Percentiles rank a stretch among this genome's conserved stretches.
Conservation (phyloP, 2,113 vertebrate genomes). For the Hippocampus comes region DNA sequence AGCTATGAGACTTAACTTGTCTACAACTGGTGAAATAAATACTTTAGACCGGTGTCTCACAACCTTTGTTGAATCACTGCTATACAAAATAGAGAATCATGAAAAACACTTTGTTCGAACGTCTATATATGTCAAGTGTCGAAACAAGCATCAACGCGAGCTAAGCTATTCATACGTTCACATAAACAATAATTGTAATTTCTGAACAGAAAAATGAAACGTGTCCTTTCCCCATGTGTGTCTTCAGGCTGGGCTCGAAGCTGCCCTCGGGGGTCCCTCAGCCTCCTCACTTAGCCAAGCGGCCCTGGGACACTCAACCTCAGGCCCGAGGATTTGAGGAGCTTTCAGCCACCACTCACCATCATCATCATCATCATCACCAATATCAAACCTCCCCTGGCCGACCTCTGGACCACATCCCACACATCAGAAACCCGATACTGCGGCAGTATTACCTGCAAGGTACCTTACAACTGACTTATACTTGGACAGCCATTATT, state of each 20-base stretch:
- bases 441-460: slow-evolving; percentile 76
- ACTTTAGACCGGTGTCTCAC: too few relatives aligned
- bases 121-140: neutral
- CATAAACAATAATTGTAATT: neutral
- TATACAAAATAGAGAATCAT: too few relatives aligned
- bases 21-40: too few relatives aligned
- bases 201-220: neutral
- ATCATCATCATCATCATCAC: slow-evolving; percentile 8
- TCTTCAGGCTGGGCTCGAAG: slow-evolving; percentile 68
- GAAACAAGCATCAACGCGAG: neutral
- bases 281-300: slow-evolving; percentile 62
- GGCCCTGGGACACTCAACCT: slow-evolving; percentile 54
- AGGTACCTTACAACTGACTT: slow-evolving; percentile 46
- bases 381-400: slow-evolving; percentile 20
- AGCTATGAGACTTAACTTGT: too few relatives aligned
- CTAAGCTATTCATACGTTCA: too few relatives aligned
- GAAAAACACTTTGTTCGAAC: too few relatives aligned
- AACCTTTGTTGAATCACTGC: too few relatives aligned
- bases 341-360: slow-evolving; percentile 17
- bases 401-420: slow-evolving; percentile 62
- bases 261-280: slow-evolving; percentile 64
- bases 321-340: slow-evolving; percentile 22
- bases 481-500: too few relatives aligned
- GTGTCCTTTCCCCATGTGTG: slow-evolving; percentile 1
- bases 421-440: slow-evolving; percentile 75